Conservation (phyloP, 1,140 invertebrate species). For the Aethina tumida region DNA sequence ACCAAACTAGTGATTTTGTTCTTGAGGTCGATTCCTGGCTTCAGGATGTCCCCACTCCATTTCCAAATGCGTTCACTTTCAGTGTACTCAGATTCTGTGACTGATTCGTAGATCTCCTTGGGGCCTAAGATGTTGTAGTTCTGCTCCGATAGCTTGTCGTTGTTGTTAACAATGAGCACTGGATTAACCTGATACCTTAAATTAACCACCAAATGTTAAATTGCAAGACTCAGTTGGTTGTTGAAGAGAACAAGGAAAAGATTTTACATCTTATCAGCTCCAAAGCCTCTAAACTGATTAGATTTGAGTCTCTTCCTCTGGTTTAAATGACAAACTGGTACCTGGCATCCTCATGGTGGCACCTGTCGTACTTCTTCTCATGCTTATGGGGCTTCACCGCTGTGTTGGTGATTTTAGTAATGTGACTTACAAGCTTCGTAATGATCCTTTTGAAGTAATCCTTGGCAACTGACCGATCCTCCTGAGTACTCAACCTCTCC, state of each 20-base stretch:
- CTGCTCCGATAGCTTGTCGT: conserved; percentile 11
- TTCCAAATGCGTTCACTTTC: conserved; percentile 18
- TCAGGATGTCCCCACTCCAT: conserved; percentile 26
- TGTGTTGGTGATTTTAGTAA: conserved; percentile 15
- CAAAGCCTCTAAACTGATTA: background rate
- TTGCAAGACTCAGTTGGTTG: too few relatives aligned
- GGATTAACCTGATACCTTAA: conserved; percentile 10
- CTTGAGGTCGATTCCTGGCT: conserved; percentile 23
- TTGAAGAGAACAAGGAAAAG: conserved; percentile 1
- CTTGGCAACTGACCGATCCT: conserved; percentile 24
- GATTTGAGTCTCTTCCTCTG: conserved; percentile 6
- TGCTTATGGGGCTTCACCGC: conserved; percentile 8
- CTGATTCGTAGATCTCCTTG: too few relatives aligned
- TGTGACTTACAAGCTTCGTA: conserved; percentile 21
- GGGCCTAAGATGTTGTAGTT: too few relatives aligned
- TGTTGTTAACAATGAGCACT: conserved; percentile 7
- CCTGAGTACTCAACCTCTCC: conserved; percentile 18
- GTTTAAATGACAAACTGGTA: too few relatives aligned
- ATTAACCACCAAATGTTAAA: too few relatives aligned
- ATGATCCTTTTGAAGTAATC: conserved; percentile 28
- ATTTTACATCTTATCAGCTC: background rate
- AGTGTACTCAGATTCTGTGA: conserved; percentile 2
- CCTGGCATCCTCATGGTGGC: too few relatives aligned
- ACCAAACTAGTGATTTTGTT: conserved; percentile 19
- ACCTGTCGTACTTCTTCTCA: too few relatives aligned